Evolutionary conservation across 2,797 vertebrate species (phyloP), one percentile per base, ranked within the genome.

Genomic region (Apogon hyalosoma): DNA sequence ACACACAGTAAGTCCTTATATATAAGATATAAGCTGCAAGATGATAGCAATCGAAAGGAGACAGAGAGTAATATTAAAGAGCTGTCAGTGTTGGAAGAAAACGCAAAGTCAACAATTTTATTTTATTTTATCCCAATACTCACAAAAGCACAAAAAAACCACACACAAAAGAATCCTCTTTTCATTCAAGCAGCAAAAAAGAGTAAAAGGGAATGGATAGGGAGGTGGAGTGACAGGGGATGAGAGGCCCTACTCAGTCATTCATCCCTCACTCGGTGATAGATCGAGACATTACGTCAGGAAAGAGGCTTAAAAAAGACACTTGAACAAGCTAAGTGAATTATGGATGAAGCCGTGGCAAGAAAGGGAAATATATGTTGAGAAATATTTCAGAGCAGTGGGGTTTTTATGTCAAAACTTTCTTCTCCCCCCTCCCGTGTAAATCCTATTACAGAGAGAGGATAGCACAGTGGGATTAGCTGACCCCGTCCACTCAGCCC

Each of bases 381-480:
- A 82, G 82, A 80, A 77, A 82, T 78, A 78, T 84, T 73, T 78
- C 24, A 69, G 79, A 75, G 76, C 15, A 2, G n/a, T 43, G 43
- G 73, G 2, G 2, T 28, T 28, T 79, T 69, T 64, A 48, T 38
- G 14, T 67, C 16, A 63, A 70, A 77, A 45, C 40, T 60, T 66
- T 24, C 9, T 43, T 21, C n/a, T 0, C 5, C 57, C 48, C 31
- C 60, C 3, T 41, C 49, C 51, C 46, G 61, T 21, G 62, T 77
- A 82, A 90, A 88, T 87, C 82, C 78, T 80, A 75, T 87, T 86
- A 85, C 48, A 36, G 28, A 54, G 58, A 52, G 13, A 52, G 58
- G 70, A 59, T 39, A 53, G 70, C 61, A 55, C 65, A 41, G 62
- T 11, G 28, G 71, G 62, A 80, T 90, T 79, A 79, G 52, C 63